These are phyloP conservation scores for Nomada hirtipes DNA, from an alignment of 2,888 invertebrate species.

Conservation along the genomic window DNA sequence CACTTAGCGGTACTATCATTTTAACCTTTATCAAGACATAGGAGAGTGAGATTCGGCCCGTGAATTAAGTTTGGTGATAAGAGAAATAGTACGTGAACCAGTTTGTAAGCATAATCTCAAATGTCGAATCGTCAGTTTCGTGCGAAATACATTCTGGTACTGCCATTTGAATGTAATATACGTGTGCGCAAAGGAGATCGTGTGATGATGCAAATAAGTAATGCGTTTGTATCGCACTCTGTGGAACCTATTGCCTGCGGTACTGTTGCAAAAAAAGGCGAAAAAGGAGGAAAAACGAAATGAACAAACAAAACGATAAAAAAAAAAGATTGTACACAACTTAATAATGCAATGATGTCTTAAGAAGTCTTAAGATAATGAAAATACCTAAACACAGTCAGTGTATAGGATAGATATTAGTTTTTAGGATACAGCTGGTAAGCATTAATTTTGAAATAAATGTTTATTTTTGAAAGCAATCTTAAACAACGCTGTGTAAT, in stretches of 20 bases:
- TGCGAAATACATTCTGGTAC: slow-evolving; percentile 62
- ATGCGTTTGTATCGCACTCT: slow-evolving; percentile 64
- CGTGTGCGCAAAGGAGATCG: slow-evolving; percentile 71
- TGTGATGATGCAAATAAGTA: slow-evolving; percentile 75
- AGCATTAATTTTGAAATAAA: slow-evolving; percentile 84
- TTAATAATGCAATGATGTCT: slow-evolving; percentile 72
- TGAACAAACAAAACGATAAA: slow-evolving; percentile 30
- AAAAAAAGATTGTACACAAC: slow-evolving; percentile 70
- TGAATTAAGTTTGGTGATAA: slow-evolving; percentile 70
- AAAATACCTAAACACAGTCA: slow-evolving; percentile 77
- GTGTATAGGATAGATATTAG: slow-evolving; percentile 81
- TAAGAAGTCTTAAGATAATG: slow-evolving; percentile 71
- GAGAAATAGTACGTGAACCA: slow-evolving; percentile 59
- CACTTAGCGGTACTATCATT: slow-evolving; percentile 81
- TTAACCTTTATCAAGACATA: slow-evolving; percentile 68
- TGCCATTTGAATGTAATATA: slow-evolving; percentile 76
- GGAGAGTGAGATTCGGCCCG: slow-evolving; percentile 64
- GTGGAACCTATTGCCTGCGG: slow-evolving; percentile 70
- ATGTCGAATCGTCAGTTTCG: slow-evolving; percentile 53
- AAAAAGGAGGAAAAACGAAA: too few species aligned
- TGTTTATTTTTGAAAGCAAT: slow-evolving; percentile 84
- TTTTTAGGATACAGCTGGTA: slow-evolving; percentile 81
- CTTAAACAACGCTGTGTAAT: slow-evolving; percentile 65
- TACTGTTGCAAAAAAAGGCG: slow-evolving; percentile 57
- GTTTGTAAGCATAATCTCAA: slow-evolving; percentile 66